A percentile compares a stretch with the other conserved stretches of the same genome.
Evolutionary conservation across 2,888 invertebrate species (phyloP).

Genomic region (Flabesymbios commensalis): DNA sequence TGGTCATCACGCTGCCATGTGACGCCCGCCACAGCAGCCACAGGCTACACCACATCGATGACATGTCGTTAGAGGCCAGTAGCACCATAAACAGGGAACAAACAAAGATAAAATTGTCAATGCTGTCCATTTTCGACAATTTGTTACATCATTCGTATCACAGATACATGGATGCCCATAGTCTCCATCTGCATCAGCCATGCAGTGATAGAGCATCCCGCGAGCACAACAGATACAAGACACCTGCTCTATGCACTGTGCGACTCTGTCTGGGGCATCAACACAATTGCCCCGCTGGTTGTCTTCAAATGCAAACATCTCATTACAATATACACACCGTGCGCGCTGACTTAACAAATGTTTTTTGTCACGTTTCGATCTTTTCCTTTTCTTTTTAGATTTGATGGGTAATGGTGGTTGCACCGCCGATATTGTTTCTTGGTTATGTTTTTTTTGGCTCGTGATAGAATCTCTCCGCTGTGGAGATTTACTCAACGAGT

Average conservation of each 20-base stretch:
- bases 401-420: conserved; percentile 63
- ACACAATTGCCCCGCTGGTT: conserved; percentile 79
- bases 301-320: conserved; percentile 75
- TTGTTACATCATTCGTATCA: conserved; percentile 62
- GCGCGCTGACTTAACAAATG: conserved; percentile 40
- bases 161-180: conserved; percentile 78
- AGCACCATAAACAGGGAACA: conserved; percentile 93
- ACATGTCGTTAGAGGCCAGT: conserved; percentile 82
- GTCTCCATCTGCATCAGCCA: conserved; percentile 88
- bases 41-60: conserved; percentile 82
- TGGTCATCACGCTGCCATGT: conserved; percentile 63
- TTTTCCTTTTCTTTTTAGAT: conserved; percentile 48
- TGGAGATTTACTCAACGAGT: conserved; percentile 44
- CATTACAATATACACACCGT: conserved; percentile 64
- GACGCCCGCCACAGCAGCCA: conserved; percentile 82
- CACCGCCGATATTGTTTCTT: conserved; percentile 54
- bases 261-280: conserved; percentile 80
- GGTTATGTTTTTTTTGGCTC: conserved; percentile 40
- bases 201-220: conserved; percentile 91
- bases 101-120: conserved; percentile 82
- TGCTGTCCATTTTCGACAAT: conserved; percentile 79
- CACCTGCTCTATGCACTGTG: conserved; percentile 75
- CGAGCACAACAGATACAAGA: conserved; percentile 86
- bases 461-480: conserved; percentile 44
- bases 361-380: conserved; percentile 24